These are phyloP conservation scores for Ranitomeya variabilis DNA, from an alignment of 2,113 vertebrate species.

Conservation along the genomic window DNA sequence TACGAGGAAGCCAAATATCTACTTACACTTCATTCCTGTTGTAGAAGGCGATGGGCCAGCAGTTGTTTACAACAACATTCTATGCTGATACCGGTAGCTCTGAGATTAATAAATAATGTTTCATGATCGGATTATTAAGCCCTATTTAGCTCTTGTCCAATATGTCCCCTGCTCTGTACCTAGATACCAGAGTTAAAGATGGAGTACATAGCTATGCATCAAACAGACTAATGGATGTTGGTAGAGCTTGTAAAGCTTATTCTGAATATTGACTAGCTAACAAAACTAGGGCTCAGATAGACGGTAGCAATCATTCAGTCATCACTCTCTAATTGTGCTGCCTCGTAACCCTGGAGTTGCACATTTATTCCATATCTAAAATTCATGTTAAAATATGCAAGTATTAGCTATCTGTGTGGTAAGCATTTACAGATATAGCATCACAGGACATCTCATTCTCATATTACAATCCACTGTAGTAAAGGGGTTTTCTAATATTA, in stretches of 20 bases:
- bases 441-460: not conserved
- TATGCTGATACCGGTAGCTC: constrained; percentile 39
- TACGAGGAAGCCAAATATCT: constrained; percentile 41
- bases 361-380: not conserved
- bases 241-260: not conserved
- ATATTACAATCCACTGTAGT: not conserved
- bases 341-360: not conserved
- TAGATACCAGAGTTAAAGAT: constrained; percentile 29
- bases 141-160: constrained; percentile 14
- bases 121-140: constrained; percentile 9
- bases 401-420: not conserved
- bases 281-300: not conserved
- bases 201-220: constrained; percentile 8
- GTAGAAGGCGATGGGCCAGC: constrained; percentile 27
- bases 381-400: not conserved
- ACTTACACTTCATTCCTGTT: constrained; percentile 43
- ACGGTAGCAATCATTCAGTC: not conserved
- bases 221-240: constrained; percentile 13
- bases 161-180: constrained; percentile 2
- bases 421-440: not conserved
- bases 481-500: not conserved
- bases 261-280: not conserved
- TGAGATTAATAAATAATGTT: constrained; percentile 51
- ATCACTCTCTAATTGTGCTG: not conserved
- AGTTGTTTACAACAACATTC: constrained; percentile 49